Evolutionary conservation across 2,113 vertebrate species (phyloP), one percentile per base, ranked within the genome.

Genomic region (Silurus asotus): DNA sequence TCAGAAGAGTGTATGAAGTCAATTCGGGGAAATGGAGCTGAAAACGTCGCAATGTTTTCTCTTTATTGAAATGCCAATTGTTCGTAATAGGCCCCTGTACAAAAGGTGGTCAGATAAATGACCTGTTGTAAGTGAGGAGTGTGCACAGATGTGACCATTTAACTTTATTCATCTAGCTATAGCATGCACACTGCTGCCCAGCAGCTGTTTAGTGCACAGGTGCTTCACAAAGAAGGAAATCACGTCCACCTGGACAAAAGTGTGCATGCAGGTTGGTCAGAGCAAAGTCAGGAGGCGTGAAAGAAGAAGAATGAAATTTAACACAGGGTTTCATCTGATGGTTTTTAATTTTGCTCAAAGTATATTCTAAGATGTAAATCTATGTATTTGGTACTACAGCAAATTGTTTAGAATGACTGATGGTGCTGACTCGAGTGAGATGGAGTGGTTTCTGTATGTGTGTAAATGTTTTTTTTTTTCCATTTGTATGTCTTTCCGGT

Each of bases 241-340:
- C n/a, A 3, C n/a, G 11, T 62, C 77, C 92, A 88, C 86, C 59
- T 74, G 81, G 87, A 89, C 79, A 88, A 3, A 37, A 49, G 77
- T 70, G 89, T 88, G 86, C 90, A 90, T 90, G 48, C 90, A 89
- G 90, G 90, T 89, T 91, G 91, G 89, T 69, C 83, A 87, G 91
- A 51, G 89, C n/a, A 17, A 76, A 65, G 77, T 62, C 75, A 6
- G 37, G 70, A 59, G 45, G 61, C 13, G 53, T 76, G 82, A 78
- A 90, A 89, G 64, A 74, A 25, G 28, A 72, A 70, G 62, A 72
- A 84, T 77, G 78, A 82, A 80, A 85, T 91, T 37, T 89, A 91
- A 92, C 91, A 95, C 94, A 94, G 94, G 95, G 93, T 95, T 94
- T 92, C 91, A 92, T 92, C 87, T 90, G 81, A 88, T 90, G 83